Evolutionary conservation across 1,140 invertebrate genomes (phyloP), one percentile per base, ranked within the genome.

Genomic region (Nomia melanderi): DNA sequence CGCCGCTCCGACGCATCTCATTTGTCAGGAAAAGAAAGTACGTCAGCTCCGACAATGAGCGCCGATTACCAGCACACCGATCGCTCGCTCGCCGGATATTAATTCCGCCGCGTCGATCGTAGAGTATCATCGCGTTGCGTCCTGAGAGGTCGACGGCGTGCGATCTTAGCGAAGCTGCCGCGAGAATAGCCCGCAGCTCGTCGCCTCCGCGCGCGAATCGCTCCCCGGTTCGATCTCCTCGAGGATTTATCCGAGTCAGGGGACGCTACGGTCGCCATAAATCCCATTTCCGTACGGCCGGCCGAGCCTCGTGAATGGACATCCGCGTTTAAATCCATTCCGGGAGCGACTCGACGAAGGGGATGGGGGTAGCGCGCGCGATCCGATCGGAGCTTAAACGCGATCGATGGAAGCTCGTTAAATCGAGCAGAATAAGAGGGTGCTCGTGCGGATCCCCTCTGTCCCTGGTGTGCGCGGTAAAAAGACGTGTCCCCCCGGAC

Each of bases 401-500:
- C 60, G 47, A 64, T 73, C 72, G 63, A 75, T 74, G 17, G 25
- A 25, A n/a, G 36, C 44, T 62, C 41, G 74, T 77, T 77, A 77
- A 71, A 77, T 63, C 57, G 73, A 47, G 12, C 33, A 50, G 65
- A 69, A 69, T 72, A 77, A 71, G 59, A 53, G 75, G 59, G 8
- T 44, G 41, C 23, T 76, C 31, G 47, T 23, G 11, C 20, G 31
- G 64, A 44, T 62, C 14, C 41, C 41, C 14, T 9, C 39, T 39
- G 36, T 39, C 41, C 12, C 41, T 17, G 14, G 4, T 17, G 14
- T 31, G 25, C 2, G 2, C 39, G 12, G 39, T 12, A 33, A 59
- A 76, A 76, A 59, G 41, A 39, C 62, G 23, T 27, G 4, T 23
- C 17, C 41, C 5, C 4, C 27, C 54, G 47, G 12, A 17, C 23